Base-by-base conservation (phyloP, 53 echinoderm and acorn worm species). In the Henricia sp. region DNA sequence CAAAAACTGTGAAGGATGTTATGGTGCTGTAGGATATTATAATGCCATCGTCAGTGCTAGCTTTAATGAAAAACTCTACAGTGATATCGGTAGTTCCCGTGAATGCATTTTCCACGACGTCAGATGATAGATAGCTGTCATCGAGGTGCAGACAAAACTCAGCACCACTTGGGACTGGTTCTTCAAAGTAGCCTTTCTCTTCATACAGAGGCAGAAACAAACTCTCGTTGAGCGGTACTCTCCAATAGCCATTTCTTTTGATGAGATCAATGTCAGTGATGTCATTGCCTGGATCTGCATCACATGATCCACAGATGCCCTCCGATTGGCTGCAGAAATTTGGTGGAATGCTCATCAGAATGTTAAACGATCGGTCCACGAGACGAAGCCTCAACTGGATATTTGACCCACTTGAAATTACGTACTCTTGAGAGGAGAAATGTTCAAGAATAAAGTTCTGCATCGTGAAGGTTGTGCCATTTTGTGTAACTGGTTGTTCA, bases 261-360 rank as follows among this genome's bases (percentile, higher is more conserved):
- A 80, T 62, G 53, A 64, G 37, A 37, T 32, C 73, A 19, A 43
- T 16, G 74, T 74, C 85, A 32, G 88, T 77, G 55, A 95, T 68
- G 62, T 95, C 95, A 71, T 95, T 90, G 30, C 68, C 77, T 38
- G 53, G 38, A 62, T 92, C 85, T 35, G 80, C 74, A 65, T 95
- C 90, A 82, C 95, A 95, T 34, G 95, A 90, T 27, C 95, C 95
- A 90, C 95, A 95, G 20, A 95, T 74, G 35, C 92, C 88, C 37
- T 50, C 11, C 4, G 88, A 82, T 16, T 77, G 50, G 23, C 28
- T 20, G 52, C 95, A 95, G 19, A 56, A 34, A 35, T 57, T 77
- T 55, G 83, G 20, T 50, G 68, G 52, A 48, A 90, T 72, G 4
- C 39, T 33, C 30, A 87, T 52, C 38, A 86, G 37, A 17, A 83